A percentile compares a stretch with the other conserved stretches of the same genome.
Evolutionary conservation across 92 coral and sea anemone species (phyloP).

Genomic region (Actinernus sp.): DNA sequence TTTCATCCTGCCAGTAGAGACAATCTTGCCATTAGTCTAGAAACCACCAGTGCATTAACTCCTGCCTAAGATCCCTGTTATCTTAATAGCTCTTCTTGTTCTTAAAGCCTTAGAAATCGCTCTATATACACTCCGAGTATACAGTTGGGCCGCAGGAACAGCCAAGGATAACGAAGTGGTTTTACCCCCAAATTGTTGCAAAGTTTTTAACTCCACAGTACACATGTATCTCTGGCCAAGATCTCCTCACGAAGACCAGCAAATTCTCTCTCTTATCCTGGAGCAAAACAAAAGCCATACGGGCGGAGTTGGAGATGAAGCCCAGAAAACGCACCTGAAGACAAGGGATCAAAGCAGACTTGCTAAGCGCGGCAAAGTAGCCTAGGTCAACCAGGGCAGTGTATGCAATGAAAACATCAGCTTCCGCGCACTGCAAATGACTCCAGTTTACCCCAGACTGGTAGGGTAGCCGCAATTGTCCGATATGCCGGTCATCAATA

Average conservation of each 20-base stretch:
- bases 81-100: neutral
- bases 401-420: too few relatives aligned
- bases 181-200: neutral
- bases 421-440: too few relatives aligned
- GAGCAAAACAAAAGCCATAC: neutral
- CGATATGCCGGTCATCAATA: too few relatives aligned
- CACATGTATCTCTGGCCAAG: neutral
- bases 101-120: neutral
- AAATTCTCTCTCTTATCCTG: neutral
- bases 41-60: neutral
- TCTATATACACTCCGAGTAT: neutral
- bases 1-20: neutral
- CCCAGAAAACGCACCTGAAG: too few relatives aligned
- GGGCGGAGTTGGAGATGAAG: too few relatives aligned
- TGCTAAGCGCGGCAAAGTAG: neutral
- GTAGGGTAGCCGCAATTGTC: too few relatives aligned
- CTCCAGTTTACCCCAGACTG: too few relatives aligned
- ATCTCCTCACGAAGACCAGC: neutral
- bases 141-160: slow-evolving; percentile 2
- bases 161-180: neutral
- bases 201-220: neutral
- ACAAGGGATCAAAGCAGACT: too few relatives aligned
- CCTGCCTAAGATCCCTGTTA: neutral
- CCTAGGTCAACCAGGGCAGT: neutral
- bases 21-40: neutral